phyloP scores from a whole-genome alignment of 2,888 invertebrate species.

The Nephrocerus scutellatus region DNA sequence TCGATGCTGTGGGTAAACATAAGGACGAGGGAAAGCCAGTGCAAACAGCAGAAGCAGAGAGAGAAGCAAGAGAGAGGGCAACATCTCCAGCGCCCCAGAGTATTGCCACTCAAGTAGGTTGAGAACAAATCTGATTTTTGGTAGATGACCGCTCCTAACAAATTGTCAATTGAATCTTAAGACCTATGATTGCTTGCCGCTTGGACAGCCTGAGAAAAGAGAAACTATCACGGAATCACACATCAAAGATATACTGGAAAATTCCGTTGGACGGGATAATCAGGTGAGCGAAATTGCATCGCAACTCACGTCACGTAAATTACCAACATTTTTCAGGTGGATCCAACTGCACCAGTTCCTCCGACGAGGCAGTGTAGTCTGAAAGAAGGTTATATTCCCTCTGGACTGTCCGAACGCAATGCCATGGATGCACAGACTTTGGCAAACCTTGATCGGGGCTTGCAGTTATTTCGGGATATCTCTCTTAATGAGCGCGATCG shows the following conservation, averaged over 20 bases:
- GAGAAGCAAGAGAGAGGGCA: constrained; percentile 55
- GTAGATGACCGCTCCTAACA: not conserved
- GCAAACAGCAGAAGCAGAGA: constrained; percentile 37
- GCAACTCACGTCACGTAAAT: no score
- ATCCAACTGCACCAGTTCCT: no score
- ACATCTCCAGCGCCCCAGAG: constrained; percentile 82
- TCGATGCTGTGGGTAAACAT: constrained; percentile 11
- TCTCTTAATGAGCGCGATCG: constrained; percentile 35
- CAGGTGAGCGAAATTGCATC: no score
- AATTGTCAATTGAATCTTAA: constrained; percentile 35
- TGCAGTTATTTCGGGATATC: constrained; percentile 31
- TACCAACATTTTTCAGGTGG: no score
- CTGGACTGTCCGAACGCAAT: constrained; percentile 4
- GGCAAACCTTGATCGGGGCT: constrained; percentile 27
- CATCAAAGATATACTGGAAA: constrained; percentile 26
- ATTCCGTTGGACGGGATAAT: constrained; percentile 21
- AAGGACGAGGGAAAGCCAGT: constrained; percentile 48
- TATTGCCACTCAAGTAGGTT: constrained; percentile 73
- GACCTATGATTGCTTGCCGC: constrained; percentile 52
- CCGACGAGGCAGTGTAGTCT: constrained; percentile 51
- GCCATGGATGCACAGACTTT: constrained; percentile 16
- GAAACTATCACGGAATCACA: constrained; percentile 2
- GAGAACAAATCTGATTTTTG: not conserved
- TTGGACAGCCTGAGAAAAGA: constrained; percentile 12
- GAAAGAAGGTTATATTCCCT: constrained; percentile 24